A percentile compares a stretch with the other conserved stretches of the same genome.
phyloP scores from a whole-genome alignment of 1,140 invertebrate species.

The Aphis gossypii region DNA sequence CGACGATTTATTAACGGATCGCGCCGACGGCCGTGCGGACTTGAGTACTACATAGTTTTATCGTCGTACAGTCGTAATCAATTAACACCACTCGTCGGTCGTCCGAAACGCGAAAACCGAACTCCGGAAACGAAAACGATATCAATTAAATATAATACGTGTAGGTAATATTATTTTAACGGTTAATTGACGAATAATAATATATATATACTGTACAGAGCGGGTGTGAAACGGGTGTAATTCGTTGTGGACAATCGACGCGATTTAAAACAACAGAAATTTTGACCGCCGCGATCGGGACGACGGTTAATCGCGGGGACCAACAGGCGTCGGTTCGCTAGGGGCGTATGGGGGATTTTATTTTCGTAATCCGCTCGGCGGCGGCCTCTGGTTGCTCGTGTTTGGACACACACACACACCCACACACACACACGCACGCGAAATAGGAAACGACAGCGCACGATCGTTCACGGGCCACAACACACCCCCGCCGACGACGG shows the following conservation, averaged over 20 bases:
- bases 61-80: neutral
- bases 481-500: constrained; percentile 24
- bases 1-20: neutral
- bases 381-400: neutral
- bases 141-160: neutral
- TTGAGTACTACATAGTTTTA: too few species aligned
- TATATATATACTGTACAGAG: neutral
- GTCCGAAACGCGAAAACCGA: neutral
- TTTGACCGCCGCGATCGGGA: neutral
- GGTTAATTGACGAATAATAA: neutral
- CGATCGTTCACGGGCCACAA: constrained; percentile 56
- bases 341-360: constrained; percentile 46
- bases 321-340: constrained; percentile 44
- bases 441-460: neutral
- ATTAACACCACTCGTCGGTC: neutral
- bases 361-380: constrained; percentile 44
- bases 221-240: neutral
- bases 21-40: too few species aligned
- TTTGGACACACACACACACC: neutral
- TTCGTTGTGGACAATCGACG: neutral
- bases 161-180: neutral
- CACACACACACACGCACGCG: neutral
- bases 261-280: neutral
- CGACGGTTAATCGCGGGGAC: constrained; percentile 21
- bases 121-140: neutral